Percentiles rank a stretch among this genome's conserved stretches.
Evolutionary conservation across 2,888 invertebrate genomes (phyloP).

Genomic region (Himalopsyche anomala): DNA sequence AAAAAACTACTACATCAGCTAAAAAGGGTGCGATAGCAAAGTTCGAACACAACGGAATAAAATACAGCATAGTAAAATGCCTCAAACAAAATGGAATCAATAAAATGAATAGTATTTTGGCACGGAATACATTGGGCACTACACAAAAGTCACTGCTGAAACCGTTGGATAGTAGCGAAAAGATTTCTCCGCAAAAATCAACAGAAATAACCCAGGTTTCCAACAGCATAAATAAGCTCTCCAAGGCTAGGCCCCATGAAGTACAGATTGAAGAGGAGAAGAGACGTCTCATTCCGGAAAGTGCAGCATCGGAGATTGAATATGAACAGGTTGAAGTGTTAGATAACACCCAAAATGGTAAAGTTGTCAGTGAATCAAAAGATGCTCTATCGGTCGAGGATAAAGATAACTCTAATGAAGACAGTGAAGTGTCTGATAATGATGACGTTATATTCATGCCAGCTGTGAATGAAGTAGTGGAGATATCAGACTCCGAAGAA

Average conservation of each 20-base stretch:
- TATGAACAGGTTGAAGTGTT: neutral
- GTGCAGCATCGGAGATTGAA: neutral
- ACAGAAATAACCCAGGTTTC: too few relatives aligned
- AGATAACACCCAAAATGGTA: neutral
- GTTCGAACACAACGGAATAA: neutral
- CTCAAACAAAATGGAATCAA: neutral
- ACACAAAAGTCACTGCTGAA: neutral
- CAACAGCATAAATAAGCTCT: too few relatives aligned
- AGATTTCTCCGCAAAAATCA: neutral
- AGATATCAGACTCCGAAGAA: constrained; percentile 54
- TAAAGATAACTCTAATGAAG: neutral
- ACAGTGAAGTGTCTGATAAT: constrained; percentile 45
- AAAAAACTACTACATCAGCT: neutral
- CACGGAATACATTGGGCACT: neutral
- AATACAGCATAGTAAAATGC: neutral
- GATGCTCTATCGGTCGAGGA: neutral
- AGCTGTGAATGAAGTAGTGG: constrained; percentile 43
- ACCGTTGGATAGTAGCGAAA: neutral
- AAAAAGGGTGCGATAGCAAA: neutral
- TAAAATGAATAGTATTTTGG: neutral
- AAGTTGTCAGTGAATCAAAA: too few relatives aligned
- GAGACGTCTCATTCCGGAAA: neutral
- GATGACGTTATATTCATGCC: constrained; percentile 53
- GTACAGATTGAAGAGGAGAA: neutral
- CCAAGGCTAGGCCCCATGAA: neutral